Conservation (phyloP, 2,797 vertebrate genomes). For the Hybognathus amarus region DNA sequence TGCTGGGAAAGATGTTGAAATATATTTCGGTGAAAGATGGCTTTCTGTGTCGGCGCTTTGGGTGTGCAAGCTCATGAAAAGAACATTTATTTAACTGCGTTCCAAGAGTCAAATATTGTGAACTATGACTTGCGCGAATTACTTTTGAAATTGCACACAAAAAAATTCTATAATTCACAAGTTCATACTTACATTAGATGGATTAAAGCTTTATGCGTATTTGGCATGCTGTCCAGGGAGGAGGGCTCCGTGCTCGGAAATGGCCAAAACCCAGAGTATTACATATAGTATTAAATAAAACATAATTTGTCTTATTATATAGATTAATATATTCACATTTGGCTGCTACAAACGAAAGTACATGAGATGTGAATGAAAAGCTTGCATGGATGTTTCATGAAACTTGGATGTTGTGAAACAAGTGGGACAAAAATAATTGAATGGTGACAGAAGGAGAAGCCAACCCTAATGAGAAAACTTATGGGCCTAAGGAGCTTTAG, state of each 20-base stretch:
- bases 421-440: neutral
- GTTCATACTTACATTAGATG: too few species aligned
- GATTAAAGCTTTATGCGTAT: too few species aligned
- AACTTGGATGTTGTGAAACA: neutral
- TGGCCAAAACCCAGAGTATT: too few species aligned
- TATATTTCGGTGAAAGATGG: neutral
- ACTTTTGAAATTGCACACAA: neutral
- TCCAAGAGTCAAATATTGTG: neutral
- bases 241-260: too few species aligned
- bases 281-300: too few species aligned
- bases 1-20: neutral
- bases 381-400: neutral
- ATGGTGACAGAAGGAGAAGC: neutral
- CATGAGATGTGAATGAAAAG: neutral
- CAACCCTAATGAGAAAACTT: neutral
- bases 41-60: neutral
- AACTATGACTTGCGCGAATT: neutral
- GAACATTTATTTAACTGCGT: neutral
- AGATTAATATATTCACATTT: neutral
- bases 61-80: neutral
- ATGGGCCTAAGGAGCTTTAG: neutral
- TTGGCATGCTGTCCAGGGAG: too few species aligned
- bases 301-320: neutral
- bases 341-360: neutral
- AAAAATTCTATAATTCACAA: neutral